A percentile compares a stretch with the other conserved stretches of the same genome.
These are phyloP conservation scores for Turnix velox DNA, from an alignment of 2,113 vertebrate species.

Conservation along the genomic window DNA sequence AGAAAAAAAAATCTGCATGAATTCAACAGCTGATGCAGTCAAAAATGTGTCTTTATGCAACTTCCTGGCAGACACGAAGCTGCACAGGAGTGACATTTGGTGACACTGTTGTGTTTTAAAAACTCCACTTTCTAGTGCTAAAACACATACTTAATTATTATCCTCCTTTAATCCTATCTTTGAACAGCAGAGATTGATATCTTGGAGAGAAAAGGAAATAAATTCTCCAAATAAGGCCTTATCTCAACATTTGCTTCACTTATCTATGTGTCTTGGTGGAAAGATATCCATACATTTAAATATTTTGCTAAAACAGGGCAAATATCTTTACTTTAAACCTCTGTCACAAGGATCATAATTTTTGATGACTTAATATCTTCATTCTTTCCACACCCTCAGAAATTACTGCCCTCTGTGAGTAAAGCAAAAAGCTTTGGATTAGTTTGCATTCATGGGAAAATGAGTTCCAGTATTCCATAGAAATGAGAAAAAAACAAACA, in stretches of 20 bases:
- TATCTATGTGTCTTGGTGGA: background rate
- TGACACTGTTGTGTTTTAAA: conserved; percentile 41
- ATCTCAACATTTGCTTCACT: background rate
- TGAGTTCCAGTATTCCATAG: background rate
- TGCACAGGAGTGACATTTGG: background rate
- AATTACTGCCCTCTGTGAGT: background rate
- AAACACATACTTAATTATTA: background rate
- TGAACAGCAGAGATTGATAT: background rate
- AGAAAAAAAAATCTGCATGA: background rate
- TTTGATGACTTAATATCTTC: conserved; percentile 5
- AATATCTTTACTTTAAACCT: background rate
- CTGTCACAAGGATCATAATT: background rate
- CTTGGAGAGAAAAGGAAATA: background rate
- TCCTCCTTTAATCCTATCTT: background rate
- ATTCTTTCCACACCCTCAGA: conserved; percentile 5
- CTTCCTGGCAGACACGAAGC: background rate
- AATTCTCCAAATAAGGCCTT: background rate
- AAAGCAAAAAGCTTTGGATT: background rate
- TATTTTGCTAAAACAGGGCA: conserved; percentile 3
- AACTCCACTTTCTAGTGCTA: background rate
- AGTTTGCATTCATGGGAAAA: background rate
- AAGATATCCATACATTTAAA: background rate
- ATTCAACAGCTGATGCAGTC: background rate
- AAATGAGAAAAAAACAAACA: no score
- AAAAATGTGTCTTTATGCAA: background rate